Evolutionary conservation across 2,888 invertebrate species (phyloP).

Genomic region (Cephus rjabovi): DNA sequence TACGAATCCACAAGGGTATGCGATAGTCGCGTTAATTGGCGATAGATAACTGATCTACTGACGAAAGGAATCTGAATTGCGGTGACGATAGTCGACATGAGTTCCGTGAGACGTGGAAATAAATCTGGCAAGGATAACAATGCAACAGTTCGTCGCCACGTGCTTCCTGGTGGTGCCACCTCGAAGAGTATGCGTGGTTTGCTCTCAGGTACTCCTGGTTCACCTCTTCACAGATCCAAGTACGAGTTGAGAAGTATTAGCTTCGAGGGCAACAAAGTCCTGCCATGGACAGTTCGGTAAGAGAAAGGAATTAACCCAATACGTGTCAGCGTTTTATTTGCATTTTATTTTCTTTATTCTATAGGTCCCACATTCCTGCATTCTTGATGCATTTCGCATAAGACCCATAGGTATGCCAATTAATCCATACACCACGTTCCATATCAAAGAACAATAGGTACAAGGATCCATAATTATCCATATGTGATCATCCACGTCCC

Average conservation of each 20-base stretch:
- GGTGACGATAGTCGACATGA: conserved; percentile 10
- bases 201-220: conserved; percentile 42
- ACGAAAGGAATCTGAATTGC: not conserved
- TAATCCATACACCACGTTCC: not conserved
- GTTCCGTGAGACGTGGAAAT: conserved; percentile 35
- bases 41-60: not conserved
- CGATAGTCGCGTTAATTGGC: not conserved
- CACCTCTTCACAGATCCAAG: conserved; percentile 59
- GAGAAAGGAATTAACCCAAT: conserved; percentile 12
- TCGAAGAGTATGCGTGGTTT: conserved; percentile 52
- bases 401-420: not conserved
- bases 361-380: not conserved
- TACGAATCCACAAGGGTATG: not conserved
- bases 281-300: conserved; percentile 64
- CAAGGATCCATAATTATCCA: not conserved
- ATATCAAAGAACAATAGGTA: not conserved
- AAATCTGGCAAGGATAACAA: conserved; percentile 36
- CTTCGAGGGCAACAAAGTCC: conserved; percentile 64
- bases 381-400: not conserved
- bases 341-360: not conserved
- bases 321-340: not conserved
- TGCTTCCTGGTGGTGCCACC: conserved; percentile 33
- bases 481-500: not conserved
- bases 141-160: conserved; percentile 33
- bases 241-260: conserved; percentile 66